phyloP scores from a whole-genome alignment of 2,113 vertebrate genomes.

The Centropus bengalensis region DNA sequence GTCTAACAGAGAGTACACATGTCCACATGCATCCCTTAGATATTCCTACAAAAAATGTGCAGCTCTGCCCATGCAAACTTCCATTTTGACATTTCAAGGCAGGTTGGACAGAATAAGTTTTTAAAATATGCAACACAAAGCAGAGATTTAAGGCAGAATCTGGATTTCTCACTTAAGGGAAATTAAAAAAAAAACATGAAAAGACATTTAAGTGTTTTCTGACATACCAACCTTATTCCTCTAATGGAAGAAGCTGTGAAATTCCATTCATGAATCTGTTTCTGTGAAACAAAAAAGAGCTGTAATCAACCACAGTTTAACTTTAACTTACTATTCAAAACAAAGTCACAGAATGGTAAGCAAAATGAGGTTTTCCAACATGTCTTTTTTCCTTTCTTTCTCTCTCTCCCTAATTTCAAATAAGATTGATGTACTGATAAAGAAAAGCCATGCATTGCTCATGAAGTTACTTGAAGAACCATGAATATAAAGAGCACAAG shows the following conservation, averaged over 20 bases:
- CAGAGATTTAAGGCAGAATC: not conserved
- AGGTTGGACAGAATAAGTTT: not conserved
- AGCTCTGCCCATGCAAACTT: not conserved
- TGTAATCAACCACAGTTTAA: not conserved
- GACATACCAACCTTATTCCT: conserved; percentile 88
- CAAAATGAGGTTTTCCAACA: not conserved
- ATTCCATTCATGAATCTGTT: conserved; percentile 94
- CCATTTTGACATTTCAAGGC: not conserved
- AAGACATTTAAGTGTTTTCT: not conserved
- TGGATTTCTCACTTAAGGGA: not conserved
- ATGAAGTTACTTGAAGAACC: not conserved
- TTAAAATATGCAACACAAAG: not conserved
- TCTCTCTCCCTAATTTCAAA: not conserved
- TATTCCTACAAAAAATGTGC: not conserved
- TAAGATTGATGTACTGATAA: not conserved
- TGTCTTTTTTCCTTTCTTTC: not conserved
- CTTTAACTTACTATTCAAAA: not conserved
- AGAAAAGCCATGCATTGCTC: not conserved
- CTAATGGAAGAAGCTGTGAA: conserved; percentile 91
- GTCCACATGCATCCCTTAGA: not conserved
- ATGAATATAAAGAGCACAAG: not conserved
- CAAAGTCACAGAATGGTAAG: not conserved
- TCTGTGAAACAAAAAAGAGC: conserved; percentile 77
- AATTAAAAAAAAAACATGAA: not conserved
- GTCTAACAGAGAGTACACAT: not conserved